Percentiles rank a stretch among this genome's conserved stretches.
Conservation (phyloP, 2,797 vertebrate species). For the Momotus momota region DNA sequence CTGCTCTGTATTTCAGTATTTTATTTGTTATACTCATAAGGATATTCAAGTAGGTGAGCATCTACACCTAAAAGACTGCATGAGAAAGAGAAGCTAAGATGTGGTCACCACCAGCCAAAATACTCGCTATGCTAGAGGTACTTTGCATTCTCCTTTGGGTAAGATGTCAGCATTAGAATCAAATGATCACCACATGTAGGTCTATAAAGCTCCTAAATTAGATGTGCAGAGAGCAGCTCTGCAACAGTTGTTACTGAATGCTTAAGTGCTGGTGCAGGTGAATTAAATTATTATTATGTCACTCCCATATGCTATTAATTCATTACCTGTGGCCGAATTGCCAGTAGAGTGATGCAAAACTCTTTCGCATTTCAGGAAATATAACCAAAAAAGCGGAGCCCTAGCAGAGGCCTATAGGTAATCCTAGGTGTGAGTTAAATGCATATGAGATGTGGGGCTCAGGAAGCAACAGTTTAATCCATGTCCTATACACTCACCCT, state of each 20-base stretch:
- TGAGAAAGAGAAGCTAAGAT: neutral
- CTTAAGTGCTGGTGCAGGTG: slow-evolving; percentile 53
- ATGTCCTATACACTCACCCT: neutral
- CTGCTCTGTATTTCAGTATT: slow-evolving; percentile 25
- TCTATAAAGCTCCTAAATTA: slow-evolving; percentile 52
- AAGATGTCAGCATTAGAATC: neutral
- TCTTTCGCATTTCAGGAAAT: slow-evolving; percentile 53
- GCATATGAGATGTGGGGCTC: neutral
- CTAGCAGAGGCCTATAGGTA: neutral
- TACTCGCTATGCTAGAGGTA: rapidly evolving
- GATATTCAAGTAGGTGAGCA: slow-evolving; percentile 52
- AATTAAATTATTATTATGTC: slow-evolving; percentile 76
- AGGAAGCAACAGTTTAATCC: neutral
- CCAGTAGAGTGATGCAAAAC: slow-evolving; percentile 69
- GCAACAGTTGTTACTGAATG: slow-evolving; percentile 6
- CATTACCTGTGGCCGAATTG: slow-evolving; percentile 70
- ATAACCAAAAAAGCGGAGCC: slow-evolving; percentile 31
- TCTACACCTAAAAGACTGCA: neutral
- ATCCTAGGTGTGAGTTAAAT: neutral
- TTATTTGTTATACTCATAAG: slow-evolving; percentile 27
- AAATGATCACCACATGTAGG: slow-evolving; percentile 56
- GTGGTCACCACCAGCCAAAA: neutral
- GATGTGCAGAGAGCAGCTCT: slow-evolving; percentile 38
- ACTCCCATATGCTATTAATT: slow-evolving; percentile 68
- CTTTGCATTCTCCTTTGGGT: neutral